Evolutionary conservation across 2,113 vertebrate genomes (phyloP).

Genomic region (Peromyscus californicus): DNA sequence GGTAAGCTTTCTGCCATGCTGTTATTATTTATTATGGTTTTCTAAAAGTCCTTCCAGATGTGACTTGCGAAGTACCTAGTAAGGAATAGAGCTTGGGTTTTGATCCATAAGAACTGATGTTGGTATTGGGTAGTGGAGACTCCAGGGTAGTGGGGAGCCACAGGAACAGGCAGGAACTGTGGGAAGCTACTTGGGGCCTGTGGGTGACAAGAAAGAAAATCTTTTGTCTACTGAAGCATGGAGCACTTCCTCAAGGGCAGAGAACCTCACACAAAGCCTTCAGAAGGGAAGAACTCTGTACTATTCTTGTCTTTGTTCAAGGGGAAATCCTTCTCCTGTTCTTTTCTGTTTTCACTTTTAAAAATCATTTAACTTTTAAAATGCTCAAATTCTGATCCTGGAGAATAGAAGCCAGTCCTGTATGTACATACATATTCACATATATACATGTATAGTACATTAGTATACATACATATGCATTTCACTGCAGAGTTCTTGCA

Average conservation of each 20-base stretch:
- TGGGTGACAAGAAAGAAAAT: neutral
- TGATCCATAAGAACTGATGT: neutral
- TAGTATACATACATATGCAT: neutral
- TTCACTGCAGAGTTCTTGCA: neutral
- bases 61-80: neutral
- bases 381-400: neutral
- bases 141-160: too few species aligned
- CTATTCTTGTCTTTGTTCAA: neutral
- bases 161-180: neutral
- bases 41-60: neutral
- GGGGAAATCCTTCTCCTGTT: neutral
- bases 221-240: neutral
- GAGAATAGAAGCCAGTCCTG: neutral
- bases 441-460: neutral
- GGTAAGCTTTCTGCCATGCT: neutral
- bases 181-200: neutral
- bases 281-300: neutral
- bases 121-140: neutral
- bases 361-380: neutral
- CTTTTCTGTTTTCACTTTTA: neutral
- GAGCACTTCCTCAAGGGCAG: neutral
- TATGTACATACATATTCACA: neutral
- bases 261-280: neutral
- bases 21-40: neutral
- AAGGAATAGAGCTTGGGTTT: neutral